Evolutionary conservation across 2,797 vertebrate genomes (phyloP), one percentile per base, ranked within the genome.

Genomic region (Scolopax rusticola): DNA sequence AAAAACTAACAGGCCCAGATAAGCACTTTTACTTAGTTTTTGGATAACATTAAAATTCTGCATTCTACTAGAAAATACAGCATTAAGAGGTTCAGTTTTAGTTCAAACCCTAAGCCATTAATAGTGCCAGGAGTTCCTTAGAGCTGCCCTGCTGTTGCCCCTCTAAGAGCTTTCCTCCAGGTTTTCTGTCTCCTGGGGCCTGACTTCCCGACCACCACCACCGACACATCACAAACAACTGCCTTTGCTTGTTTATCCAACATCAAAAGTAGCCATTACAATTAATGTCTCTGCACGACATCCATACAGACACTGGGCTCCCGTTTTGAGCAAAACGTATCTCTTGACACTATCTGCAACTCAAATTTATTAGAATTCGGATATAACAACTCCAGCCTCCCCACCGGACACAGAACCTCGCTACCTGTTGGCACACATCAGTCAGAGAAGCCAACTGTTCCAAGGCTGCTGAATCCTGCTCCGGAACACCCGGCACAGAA

Each of bases 111-210:
- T 23, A 84, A 45, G 16, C 11, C 24, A 11, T 8, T 17, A 69
- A 68, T 33, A 51, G 21, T 15, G 15, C 28, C 45, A 88, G 43
- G 38, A 80, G 67, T 3, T 19, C 24, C 33, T 53, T 8, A 41
- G 18, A 17, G 15, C 11, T 5, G 3, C 45, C 3, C 11, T 5
- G 4, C 45, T 2, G 1, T 0, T 68, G 32, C 11, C 17, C 18
- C 30, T 68, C n/a, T 32, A 60, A 75, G 18, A 10, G 25, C n/a
- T 27, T 51, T 63, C 19, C 20, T 69, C 25, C 50, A 38, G 1
- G 6, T 24, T 60, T 86, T 25, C 20, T 9, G 6, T 20, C 25
- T 86, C 40, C 38, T 65, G 60, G 6, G 15, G 11, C 24, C 17
- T 19, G 14, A 48, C 8, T 32, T 78, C 12, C 60, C 70, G 33